These are phyloP conservation scores for Onychorhynchus coronatus DNA, from an alignment of 2,113 vertebrate genomes.

Conservation along the genomic window DNA sequence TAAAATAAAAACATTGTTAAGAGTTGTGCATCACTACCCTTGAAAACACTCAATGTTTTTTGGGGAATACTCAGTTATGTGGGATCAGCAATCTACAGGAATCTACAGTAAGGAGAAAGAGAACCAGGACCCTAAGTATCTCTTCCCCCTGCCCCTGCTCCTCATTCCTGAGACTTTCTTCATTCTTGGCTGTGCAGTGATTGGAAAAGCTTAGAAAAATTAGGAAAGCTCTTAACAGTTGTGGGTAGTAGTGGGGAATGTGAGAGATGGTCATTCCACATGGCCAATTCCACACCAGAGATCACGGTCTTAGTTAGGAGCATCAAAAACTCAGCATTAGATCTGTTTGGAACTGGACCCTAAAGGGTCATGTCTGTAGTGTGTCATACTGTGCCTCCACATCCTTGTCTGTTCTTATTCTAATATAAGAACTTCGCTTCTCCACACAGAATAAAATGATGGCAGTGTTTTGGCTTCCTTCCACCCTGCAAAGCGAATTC, in stretches of 20 bases:
- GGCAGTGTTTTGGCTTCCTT: background rate
- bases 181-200: background rate
- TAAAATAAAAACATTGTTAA: conserved; percentile 7
- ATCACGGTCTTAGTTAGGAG: background rate
- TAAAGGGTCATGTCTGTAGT: background rate
- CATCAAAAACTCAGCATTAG: background rate
- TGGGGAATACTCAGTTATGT: background rate
- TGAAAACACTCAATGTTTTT: background rate
- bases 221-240: background rate
- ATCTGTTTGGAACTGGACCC: background rate
- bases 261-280: background rate
- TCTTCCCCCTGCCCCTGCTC: background rate
- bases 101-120: background rate
- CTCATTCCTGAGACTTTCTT: background rate
- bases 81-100: background rate
- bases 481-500: background rate
- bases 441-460: background rate
- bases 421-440: background rate
- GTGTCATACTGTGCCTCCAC: background rate
- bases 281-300: background rate
- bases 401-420: background rate
- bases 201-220: background rate
- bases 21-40: background rate
- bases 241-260: background rate
- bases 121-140: background rate